phyloP scores from a whole-genome alignment of 2,888 invertebrate genomes.

The Nudaria mundana region DNA sequence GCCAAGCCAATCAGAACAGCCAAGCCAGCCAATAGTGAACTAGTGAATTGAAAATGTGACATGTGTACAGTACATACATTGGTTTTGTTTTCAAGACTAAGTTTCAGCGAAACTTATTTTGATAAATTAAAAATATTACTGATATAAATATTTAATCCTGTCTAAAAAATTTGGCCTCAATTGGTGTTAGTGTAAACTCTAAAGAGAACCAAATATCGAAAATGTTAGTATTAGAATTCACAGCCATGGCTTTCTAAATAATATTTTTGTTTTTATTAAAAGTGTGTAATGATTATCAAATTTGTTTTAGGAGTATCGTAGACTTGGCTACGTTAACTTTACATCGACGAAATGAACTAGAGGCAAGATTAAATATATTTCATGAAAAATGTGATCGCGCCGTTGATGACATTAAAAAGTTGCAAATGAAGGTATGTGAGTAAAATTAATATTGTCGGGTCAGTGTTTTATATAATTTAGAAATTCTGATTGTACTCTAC shows the following conservation, averaged over 20 bases:
- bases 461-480: conserved; percentile 3
- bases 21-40: too few species aligned
- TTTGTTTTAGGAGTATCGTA: conserved; percentile 63
- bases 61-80: background rate
- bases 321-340: conserved; percentile 63
- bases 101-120: background rate
- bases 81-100: background rate
- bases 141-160: background rate
- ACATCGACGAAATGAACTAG: conserved; percentile 65
- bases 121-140: background rate
- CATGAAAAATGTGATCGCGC: conserved; percentile 62
- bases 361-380: conserved; percentile 56
- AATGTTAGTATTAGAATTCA: conserved; percentile 40
- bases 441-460: conserved; percentile 5
- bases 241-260: conserved; percentile 26
- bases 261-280: conserved; percentile 12
- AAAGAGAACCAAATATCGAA: conserved; percentile 7
- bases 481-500: background rate
- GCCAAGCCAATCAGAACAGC: too few species aligned
- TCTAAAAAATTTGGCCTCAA: background rate
- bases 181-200: background rate
- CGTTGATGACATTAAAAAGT: conserved; percentile 51
- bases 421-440: conserved; percentile 58
- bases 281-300: conserved; percentile 6
- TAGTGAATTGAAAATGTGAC: too few species aligned